Base-by-base conservation (phyloP, 2,113 vertebrate species). In the Pholis gunnellus region DNA sequence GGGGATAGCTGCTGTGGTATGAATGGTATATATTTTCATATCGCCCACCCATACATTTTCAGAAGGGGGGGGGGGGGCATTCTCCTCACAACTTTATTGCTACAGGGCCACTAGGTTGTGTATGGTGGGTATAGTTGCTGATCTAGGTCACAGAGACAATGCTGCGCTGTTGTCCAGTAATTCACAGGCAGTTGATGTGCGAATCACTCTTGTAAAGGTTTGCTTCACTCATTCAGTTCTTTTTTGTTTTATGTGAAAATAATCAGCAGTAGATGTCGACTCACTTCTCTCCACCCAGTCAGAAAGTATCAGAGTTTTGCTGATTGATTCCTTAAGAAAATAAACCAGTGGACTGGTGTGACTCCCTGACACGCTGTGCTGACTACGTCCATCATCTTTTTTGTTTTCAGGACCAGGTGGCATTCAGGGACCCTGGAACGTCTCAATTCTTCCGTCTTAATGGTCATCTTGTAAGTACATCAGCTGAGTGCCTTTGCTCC, bases 81-180 rank as follows among this genome's bases (percentile, higher is more conserved):
- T 46, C 5, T 8, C 5, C 38, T 31, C 25, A 22, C 3, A 2
- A 27, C 5, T 27, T 63, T 6, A 25, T 27, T 54, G 65, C 22
- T 6, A 0, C 44, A 25, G 36, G 9, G 63, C 29, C 42, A 9
- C 10, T 13, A 27, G 9, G 36, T 46, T 22, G 11, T 61, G 44
- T 29, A 36, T 40, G 34, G 25, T 44, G 70, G 15, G 11, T 10
- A 54, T 38, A 17, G 25, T 54, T 20, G 46, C 66, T 40, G 18
- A 87, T 76, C 18, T 87, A 76, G 77, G 84, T 90, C 78, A 85
- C 31, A 42, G 31, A 34, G n/a, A 83, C 80, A 79, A 86, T 68
- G 80, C 60, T 74, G 34, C 52, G 66, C 36, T 82, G 84, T 82
- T 77, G 68, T 54, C 60, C 38, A 15, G 46, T 76, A 79, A 82